A percentile compares a stretch with the other conserved stretches of the same genome.
phyloP scores from a whole-genome alignment of 2,113 vertebrate species.

The Hemiprocne comata region DNA sequence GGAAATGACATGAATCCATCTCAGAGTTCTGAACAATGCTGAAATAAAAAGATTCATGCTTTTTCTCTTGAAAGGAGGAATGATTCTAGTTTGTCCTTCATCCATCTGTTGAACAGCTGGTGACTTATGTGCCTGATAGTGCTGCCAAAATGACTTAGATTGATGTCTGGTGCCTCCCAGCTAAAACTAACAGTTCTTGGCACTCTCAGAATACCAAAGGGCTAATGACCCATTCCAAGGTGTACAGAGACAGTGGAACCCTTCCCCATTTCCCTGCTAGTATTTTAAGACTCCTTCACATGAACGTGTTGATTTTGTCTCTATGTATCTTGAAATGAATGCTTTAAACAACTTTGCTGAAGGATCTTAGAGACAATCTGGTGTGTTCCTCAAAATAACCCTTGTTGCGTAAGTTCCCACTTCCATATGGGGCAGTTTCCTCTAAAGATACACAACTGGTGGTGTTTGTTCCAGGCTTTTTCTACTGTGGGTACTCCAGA shows the following conservation, averaged over 20 bases:
- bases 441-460: background rate
- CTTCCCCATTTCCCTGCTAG: background rate
- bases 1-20: background rate
- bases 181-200: background rate
- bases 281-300: background rate
- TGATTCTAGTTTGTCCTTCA: background rate
- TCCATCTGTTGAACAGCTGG: conserved; percentile 1
- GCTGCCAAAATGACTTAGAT: background rate
- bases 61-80: background rate
- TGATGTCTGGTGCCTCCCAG: background rate
- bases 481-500: conserved; percentile 96
- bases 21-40: background rate
- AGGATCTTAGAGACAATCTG: background rate
- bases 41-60: background rate
- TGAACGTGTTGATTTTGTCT: background rate
- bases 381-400: background rate
- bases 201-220: background rate
- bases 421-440: background rate
- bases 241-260: background rate
- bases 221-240: background rate
- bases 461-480: conserved; percentile 84
- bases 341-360: background rate
- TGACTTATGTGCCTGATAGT: background rate
- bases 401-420: fast-evolving
- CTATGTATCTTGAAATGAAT: background rate